phyloP scores from a whole-genome alignment of 1,140 invertebrate genomes.

The Pemphigus obesinymphae region DNA sequence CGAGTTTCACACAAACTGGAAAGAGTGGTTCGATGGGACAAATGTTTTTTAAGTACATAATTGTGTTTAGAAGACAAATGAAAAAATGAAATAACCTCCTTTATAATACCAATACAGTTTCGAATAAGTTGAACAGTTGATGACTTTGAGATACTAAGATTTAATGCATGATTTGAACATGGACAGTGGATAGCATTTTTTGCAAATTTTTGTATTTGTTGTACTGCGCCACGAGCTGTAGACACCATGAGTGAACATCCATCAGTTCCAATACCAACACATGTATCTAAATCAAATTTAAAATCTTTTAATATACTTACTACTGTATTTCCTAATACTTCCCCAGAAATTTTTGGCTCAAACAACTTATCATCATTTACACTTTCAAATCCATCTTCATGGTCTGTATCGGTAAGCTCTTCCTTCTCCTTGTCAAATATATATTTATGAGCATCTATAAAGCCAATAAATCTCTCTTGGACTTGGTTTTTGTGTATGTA shows the following conservation, averaged over 20 bases:
- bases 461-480: neutral
- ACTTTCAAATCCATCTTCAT: neutral
- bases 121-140: neutral
- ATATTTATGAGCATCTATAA: neutral
- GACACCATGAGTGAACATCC: neutral
- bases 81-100: neutral
- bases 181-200: neutral
- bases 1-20: neutral
- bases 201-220: neutral
- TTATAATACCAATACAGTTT: neutral
- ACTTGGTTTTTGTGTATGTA: neutral
- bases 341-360: neutral
- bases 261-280: neutral
- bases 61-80: neutral
- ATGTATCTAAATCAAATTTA: neutral
- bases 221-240: neutral
- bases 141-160: neutral
- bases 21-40: neutral
- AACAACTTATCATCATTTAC: neutral
- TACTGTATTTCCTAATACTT: neutral
- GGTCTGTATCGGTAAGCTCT: neutral
- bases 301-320: neutral
- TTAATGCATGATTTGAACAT: neutral
- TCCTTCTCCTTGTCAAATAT: neutral
- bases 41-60: neutral